Evolutionary conservation across 2,888 invertebrate genomes (phyloP).

Genomic region (Acrobasis repandana): DNA sequence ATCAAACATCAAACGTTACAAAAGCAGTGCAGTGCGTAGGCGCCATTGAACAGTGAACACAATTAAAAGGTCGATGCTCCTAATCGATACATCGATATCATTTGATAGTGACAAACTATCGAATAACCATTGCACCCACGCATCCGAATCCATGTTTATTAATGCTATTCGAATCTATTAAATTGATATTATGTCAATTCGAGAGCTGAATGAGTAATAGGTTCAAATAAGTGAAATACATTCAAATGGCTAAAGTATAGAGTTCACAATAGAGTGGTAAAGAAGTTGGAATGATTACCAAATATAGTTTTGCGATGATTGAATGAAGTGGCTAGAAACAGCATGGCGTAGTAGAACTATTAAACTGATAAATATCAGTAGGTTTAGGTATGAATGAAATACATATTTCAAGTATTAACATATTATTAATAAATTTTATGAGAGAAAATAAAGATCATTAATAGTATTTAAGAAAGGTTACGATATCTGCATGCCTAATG

Average conservation of each 20-base stretch:
- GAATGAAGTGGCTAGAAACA: slow-evolving; percentile 18
- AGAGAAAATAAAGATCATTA: too few species aligned
- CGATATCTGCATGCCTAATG: too few species aligned
- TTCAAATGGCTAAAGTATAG: neutral
- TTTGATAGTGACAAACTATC: slow-evolving; percentile 43
- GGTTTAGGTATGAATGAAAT: too few species aligned
- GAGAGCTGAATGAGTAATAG: slow-evolving; percentile 38
- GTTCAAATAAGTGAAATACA: neutral
- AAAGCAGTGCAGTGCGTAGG: slow-evolving; percentile 35
- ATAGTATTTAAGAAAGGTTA: too few species aligned
- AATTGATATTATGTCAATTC: slow-evolving; percentile 58
- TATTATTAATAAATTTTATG: too few species aligned
- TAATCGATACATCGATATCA: slow-evolving; percentile 32
- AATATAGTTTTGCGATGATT: slow-evolving; percentile 19
- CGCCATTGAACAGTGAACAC: slow-evolving; percentile 57
- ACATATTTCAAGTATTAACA: too few species aligned
- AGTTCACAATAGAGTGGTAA: slow-evolving; percentile 3
- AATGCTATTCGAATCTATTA: slow-evolving; percentile 57
- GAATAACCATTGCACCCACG: slow-evolving; percentile 60
- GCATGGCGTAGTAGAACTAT: slow-evolving; percentile 4
- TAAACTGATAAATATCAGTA: neutral
- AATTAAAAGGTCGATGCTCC: slow-evolving; percentile 67
- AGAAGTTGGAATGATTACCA: slow-evolving; percentile 2
- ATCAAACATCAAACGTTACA: slow-evolving; percentile 24
- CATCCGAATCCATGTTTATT: slow-evolving; percentile 48